phyloP scores from a whole-genome alignment of 1,140 invertebrate genomes.

The Neoseiulus cucumeris region DNA sequence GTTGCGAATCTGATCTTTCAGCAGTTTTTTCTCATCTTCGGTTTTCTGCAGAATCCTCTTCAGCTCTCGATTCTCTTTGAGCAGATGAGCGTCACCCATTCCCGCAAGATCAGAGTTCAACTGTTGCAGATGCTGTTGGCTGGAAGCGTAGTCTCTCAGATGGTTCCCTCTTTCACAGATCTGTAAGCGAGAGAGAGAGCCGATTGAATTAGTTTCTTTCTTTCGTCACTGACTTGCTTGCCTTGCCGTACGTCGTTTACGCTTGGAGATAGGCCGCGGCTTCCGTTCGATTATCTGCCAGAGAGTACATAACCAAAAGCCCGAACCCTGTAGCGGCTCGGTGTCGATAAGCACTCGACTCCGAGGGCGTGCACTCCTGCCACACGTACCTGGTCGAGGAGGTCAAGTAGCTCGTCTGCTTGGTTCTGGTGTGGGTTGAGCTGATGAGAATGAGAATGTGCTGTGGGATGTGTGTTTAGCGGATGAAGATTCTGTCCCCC shows the following conservation, averaged over 20 bases:
- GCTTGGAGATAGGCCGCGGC: too few relatives aligned
- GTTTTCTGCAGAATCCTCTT: slow-evolving; percentile 3
- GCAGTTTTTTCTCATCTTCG: slow-evolving; percentile 1
- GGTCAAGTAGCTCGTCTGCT: slow-evolving; percentile 5
- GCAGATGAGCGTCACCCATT: slow-evolving; percentile 8
- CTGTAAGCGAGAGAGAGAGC: not conserved
- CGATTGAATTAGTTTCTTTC: too few relatives aligned
- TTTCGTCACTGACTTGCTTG: too few relatives aligned
- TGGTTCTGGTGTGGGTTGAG: not conserved
- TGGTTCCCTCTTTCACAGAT: slow-evolving; percentile 2
- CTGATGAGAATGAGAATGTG: not conserved
- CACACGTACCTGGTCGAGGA: not conserved
- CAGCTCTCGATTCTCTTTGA: slow-evolving; percentile 5
- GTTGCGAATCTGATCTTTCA: slow-evolving; percentile 3
- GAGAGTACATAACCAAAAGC: too few relatives aligned
- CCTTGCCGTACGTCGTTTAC: too few relatives aligned
- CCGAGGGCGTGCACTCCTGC: not conserved
- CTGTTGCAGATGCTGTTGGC: slow-evolving; percentile 6
- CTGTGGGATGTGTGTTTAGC: not conserved
- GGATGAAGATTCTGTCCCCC: not conserved
- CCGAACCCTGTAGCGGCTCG: not conserved
- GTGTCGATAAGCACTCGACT: not conserved
- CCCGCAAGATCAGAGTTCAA: slow-evolving; percentile 4
- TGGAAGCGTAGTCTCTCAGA: not conserved
- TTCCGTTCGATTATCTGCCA: too few relatives aligned